Evolutionary conservation across 2,797 vertebrate genomes (phyloP).

Genomic region (Cynodonichthys magdalenae): DNA sequence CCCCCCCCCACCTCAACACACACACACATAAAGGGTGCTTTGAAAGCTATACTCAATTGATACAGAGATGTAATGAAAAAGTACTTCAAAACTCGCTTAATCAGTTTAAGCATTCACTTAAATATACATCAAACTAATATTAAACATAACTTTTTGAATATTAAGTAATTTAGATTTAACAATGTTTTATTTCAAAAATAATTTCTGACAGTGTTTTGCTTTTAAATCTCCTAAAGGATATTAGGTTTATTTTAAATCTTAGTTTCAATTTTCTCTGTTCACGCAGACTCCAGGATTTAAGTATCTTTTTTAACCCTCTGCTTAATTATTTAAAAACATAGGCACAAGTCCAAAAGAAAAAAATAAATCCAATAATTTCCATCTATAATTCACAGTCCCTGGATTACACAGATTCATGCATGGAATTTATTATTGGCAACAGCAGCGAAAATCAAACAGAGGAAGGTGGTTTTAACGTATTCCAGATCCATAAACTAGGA

Average conservation of each 20-base stretch:
- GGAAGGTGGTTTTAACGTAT: conserved; percentile 76
- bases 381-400: conserved; percentile 80
- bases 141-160: too few relatives aligned
- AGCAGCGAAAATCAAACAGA: conserved; percentile 72
- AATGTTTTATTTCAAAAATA: too few relatives aligned
- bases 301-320: conserved; percentile 58
- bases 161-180: too few relatives aligned
- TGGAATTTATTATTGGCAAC: conserved; percentile 77
- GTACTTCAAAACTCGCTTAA: conserved; percentile 1
- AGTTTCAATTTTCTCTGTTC: conserved; percentile 37
- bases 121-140: too few relatives aligned
- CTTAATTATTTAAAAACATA: conserved; percentile 74
- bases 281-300: conserved; percentile 51
- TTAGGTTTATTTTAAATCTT: conserved; percentile 22
- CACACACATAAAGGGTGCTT: conserved; percentile 34
- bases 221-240: conserved; percentile 4
- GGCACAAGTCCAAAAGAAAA: conserved; percentile 58
- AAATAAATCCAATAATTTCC: conserved; percentile 78
- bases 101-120: neutral
- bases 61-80: conserved; percentile 9
- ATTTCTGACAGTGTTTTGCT: too few relatives aligned
- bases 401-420: conserved; percentile 77
- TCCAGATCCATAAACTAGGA: conserved; percentile 75
- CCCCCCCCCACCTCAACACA: conserved; percentile 57
- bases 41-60: conserved; percentile 25